These are phyloP conservation scores for Pteruthius melanotis DNA, from an alignment of 2,113 vertebrate species.

Conservation along the genomic window DNA sequence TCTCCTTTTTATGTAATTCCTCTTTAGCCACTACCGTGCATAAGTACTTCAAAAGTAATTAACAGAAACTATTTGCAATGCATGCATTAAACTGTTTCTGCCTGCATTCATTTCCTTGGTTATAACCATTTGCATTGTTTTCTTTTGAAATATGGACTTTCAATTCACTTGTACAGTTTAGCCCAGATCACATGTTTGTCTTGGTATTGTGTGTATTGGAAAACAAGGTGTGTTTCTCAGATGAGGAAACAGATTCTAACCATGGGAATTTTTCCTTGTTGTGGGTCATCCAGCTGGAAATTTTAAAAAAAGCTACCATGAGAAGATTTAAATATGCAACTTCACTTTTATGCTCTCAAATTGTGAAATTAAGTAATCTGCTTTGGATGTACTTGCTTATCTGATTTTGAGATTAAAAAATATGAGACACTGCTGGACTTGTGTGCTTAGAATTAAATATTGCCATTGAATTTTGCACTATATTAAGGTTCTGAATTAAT, in stretches of 20 bases:
- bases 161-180: not conserved
- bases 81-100: not conserved
- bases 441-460: not conserved
- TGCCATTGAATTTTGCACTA: not conserved
- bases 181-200: not conserved
- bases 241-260: not conserved
- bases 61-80: not conserved
- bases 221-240: not conserved
- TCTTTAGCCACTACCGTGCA: constrained; percentile 34
- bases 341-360: not conserved
- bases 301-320: not conserved
- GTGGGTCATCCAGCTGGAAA: not conserved
- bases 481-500: not conserved
- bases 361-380: not conserved
- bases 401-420: not conserved
- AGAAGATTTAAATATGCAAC: not conserved
- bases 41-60: constrained; percentile 55
- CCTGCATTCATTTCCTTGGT: not conserved
- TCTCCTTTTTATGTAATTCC: constrained; percentile 4
- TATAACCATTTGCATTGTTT: not conserved
- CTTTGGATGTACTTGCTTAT: not conserved
- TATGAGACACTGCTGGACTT: not conserved
- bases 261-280: not conserved
- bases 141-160: not conserved
- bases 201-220: not conserved